Percentiles rank a stretch among this genome's conserved stretches.
These are phyloP conservation scores for Macrotrachela quadricornifera DNA, from an alignment of 1,140 invertebrate genomes.

Conservation along the genomic window DNA sequence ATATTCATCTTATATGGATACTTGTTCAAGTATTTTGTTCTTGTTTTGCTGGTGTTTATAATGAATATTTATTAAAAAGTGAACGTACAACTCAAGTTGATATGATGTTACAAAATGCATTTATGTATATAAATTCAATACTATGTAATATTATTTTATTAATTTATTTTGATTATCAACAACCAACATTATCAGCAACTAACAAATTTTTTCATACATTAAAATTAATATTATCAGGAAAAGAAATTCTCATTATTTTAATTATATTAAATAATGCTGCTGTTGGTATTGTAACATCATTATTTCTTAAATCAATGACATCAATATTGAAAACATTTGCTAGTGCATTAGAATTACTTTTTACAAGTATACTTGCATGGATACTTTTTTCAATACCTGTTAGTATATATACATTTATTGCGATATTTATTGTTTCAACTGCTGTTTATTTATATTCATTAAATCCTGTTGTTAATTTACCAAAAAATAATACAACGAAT, in stretches of 20 bases:
- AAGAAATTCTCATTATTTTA: slow-evolving; percentile 40
- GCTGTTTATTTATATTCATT: slow-evolving; percentile 66
- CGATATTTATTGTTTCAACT: slow-evolving; percentile 58
- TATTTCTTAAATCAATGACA: slow-evolving; percentile 74
- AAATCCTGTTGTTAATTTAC: slow-evolving; percentile 48
- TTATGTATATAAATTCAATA: slow-evolving; percentile 84
- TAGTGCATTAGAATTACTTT: slow-evolving; percentile 68
- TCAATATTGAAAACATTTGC: slow-evolving; percentile 90
- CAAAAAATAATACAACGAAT: not conserved
- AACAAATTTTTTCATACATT: too few species aligned
- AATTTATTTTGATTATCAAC: slow-evolving; percentile 17
- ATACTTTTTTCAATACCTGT: slow-evolving; percentile 67
- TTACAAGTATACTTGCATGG: slow-evolving; percentile 69
- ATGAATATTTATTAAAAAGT: slow-evolving; percentile 70
- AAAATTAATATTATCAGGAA: too few species aligned
- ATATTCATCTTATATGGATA: slow-evolving; percentile 11
- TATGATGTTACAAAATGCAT: slow-evolving; percentile 78
- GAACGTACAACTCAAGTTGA: slow-evolving; percentile 49
- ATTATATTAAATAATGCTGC: slow-evolving; percentile 71
- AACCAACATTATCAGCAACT: too few species aligned
- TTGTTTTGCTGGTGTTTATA: slow-evolving; percentile 80
- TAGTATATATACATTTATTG: slow-evolving; percentile 52
- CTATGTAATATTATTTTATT: slow-evolving; percentile 57
- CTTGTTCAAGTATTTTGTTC: slow-evolving; percentile 65
- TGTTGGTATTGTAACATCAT: slow-evolving; percentile 74